Evolutionary conservation across 2,113 vertebrate species (phyloP).

Genomic region (Nibea coibor): DNA sequence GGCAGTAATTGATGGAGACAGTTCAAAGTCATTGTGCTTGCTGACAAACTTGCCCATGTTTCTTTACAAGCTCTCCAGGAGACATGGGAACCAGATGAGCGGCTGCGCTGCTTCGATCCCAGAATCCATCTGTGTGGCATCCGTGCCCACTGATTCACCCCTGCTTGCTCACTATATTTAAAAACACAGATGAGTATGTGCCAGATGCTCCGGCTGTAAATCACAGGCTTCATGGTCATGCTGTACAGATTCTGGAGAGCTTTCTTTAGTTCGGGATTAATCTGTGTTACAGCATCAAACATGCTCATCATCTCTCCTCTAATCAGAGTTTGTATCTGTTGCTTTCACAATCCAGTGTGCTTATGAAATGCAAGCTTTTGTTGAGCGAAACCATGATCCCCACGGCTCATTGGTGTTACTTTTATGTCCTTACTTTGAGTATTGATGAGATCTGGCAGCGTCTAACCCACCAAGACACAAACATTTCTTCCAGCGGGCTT

Average conservation of each 20-base stretch:
- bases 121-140: conserved; percentile 69
- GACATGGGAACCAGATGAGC: conserved; percentile 74
- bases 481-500: conserved; percentile 49
- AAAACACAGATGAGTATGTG: conserved; percentile 9
- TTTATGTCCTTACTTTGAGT: conserved; percentile 21
- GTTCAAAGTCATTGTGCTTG: conserved; percentile 63
- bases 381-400: not conserved
- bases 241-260: conserved; percentile 10
- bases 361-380: conserved; percentile 12
- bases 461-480: conserved; percentile 41
- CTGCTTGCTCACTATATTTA: conserved; percentile 6
- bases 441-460: conserved; percentile 42
- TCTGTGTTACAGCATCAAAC: not conserved
- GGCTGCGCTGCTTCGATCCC: conserved; percentile 40
- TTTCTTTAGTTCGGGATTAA: conserved; percentile 4
- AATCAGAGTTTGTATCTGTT: conserved; percentile 26
- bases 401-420: conserved; percentile 41
- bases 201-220: conserved; percentile 27
- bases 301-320: not conserved
- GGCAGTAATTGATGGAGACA: conserved; percentile 39
- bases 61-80: conserved; percentile 46
- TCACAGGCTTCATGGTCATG: conserved; percentile 1
- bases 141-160: conserved; percentile 60
- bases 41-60: conserved; percentile 58
- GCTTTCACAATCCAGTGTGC: not conserved